These are phyloP conservation scores for Camponotus floridanus DNA, from an alignment of 1,140 invertebrate genomes.

Conservation along the genomic window DNA sequence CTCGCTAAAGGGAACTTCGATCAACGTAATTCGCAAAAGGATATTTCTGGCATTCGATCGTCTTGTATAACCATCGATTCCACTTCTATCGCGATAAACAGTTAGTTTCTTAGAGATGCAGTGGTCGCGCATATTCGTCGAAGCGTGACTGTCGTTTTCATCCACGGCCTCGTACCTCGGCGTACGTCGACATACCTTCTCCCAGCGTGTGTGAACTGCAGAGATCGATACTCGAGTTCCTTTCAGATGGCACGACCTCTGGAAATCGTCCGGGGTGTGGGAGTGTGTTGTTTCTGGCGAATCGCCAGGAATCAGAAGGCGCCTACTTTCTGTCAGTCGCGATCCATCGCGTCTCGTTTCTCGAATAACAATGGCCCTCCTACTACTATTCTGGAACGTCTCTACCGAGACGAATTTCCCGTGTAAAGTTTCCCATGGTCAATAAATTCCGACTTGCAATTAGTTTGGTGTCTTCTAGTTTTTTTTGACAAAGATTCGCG, in stretches of 20 bases:
- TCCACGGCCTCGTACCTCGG: slow-evolving; percentile 36
- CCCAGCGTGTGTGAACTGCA: slow-evolving; percentile 29
- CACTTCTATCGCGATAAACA: slow-evolving; percentile 43
- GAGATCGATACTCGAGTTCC: slow-evolving; percentile 62
- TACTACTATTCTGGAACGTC: background rate
- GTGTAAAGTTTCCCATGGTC: background rate
- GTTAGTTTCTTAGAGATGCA: slow-evolving; percentile 49
- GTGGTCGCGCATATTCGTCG: slow-evolving; percentile 43
- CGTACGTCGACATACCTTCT: slow-evolving; percentile 15
- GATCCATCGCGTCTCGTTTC: slow-evolving; percentile 54
- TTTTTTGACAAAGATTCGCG: background rate
- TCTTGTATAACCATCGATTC: slow-evolving; percentile 4
- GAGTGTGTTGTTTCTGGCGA: slow-evolving; percentile 64
- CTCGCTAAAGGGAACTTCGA: background rate
- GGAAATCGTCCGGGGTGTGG: slow-evolving; percentile 67
- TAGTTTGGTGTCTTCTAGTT: background rate
- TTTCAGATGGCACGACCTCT: slow-evolving; percentile 41
- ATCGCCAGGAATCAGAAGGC: slow-evolving; percentile 70
- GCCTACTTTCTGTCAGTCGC: slow-evolving; percentile 70
- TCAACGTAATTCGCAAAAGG: background rate
- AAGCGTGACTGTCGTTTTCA: slow-evolving; percentile 64
- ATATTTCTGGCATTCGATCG: slow-evolving; percentile 5
- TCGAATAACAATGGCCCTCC: slow-evolving; percentile 67
- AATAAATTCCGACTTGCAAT: background rate
- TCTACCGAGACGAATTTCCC: background rate